These are phyloP conservation scores for Emmelina monodactyla DNA, from an alignment of 2,888 invertebrate species.

Conservation along the genomic window DNA sequence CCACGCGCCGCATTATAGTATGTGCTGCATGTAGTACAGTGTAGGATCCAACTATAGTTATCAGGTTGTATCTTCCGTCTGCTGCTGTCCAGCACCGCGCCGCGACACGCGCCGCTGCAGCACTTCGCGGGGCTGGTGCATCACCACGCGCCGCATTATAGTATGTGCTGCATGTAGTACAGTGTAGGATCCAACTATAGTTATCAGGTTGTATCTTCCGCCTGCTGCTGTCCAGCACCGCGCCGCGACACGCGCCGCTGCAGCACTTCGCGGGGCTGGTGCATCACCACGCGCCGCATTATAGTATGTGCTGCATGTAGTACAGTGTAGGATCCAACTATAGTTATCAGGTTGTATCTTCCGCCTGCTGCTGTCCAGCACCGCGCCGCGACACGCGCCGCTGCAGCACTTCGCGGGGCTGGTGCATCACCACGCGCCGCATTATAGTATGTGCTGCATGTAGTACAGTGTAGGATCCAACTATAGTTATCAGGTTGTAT, in stretches of 20 bases:
- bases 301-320: not conserved
- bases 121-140: conserved; percentile 85
- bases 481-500: too few species aligned
- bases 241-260: not conserved
- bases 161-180: too few species aligned
- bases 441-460: not conserved
- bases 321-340: too few species aligned
- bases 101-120: conserved; percentile 71
- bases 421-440: not conserved
- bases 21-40: too few species aligned
- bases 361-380: not conserved
- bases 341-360: too few species aligned
- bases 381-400: not conserved
- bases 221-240: not conserved
- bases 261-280: not conserved
- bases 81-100: conserved; percentile 78
- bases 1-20: conserved; percentile 73
- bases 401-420: not conserved
- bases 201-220: not conserved
- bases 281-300: conserved; percentile 1
- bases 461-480: too few species aligned
- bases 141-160: conserved; percentile 76
- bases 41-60: too few species aligned
- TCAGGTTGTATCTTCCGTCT: too few species aligned
- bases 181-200: too few species aligned